Evolutionary conservation across 2,888 invertebrate species (phyloP).

Genomic region (Brenthis hecate): DNA sequence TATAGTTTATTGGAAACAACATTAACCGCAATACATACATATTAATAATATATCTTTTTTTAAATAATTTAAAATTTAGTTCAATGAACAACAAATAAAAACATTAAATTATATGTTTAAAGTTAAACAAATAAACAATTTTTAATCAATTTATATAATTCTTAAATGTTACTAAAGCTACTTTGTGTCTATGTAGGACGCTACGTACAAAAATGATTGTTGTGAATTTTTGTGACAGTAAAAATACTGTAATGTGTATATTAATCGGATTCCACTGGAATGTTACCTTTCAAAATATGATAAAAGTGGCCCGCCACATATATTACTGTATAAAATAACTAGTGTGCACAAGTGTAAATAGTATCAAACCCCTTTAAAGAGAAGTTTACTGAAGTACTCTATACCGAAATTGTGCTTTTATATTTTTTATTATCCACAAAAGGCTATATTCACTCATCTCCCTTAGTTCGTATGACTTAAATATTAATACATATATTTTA

Average conservation of each 20-base stretch:
- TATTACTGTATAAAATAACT: slow-evolving; percentile 32
- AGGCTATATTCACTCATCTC: no score
- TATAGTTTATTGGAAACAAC: slow-evolving; percentile 25
- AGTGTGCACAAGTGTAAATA: slow-evolving; percentile 34
- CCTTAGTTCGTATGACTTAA: background rate
- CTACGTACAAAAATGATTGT: slow-evolving; percentile 28
- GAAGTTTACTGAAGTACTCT: slow-evolving; percentile 15
- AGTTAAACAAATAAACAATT: background rate
- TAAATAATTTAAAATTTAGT: background rate
- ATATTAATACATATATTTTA: no score
- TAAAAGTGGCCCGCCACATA: slow-evolving; percentile 39
- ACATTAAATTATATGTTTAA: background rate
- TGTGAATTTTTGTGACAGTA: slow-evolving; percentile 31
- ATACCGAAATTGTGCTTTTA: slow-evolving; percentile 32
- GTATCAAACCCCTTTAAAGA: slow-evolving; percentile 23
- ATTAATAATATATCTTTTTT: background rate
- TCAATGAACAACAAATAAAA: background rate
- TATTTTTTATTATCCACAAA: slow-evolving; percentile 13
- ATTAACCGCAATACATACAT: slow-evolving; percentile 11
- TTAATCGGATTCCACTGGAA: slow-evolving; percentile 23
- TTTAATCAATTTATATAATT: slow-evolving; percentile 4
- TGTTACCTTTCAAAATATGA: slow-evolving; percentile 18
- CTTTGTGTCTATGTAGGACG: slow-evolving; percentile 18
- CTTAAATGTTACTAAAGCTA: slow-evolving; percentile 15
- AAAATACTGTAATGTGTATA: slow-evolving; percentile 34